A percentile compares a stretch with the other conserved stretches of the same genome.
phyloP scores from a whole-genome alignment of 1,140 invertebrate species.

The Drosophila nasuta region DNA sequence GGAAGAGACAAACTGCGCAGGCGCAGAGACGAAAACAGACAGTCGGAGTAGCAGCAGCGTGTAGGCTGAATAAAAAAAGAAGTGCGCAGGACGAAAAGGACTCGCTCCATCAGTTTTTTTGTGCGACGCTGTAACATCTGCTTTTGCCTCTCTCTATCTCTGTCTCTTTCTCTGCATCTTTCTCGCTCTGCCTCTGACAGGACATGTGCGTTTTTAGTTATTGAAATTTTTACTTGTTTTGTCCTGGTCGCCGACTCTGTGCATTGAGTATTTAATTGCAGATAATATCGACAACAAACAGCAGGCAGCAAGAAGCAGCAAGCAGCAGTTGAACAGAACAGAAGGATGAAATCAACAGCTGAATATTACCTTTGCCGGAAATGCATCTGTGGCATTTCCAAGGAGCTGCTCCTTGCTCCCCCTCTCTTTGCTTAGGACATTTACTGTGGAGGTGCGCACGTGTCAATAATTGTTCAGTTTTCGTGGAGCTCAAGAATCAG shows the following conservation, averaged over 20 bases:
- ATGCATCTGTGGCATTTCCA: slow-evolving; percentile 60
- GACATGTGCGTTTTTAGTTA: slow-evolving; percentile 83
- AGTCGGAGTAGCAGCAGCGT: slow-evolving; percentile 30
- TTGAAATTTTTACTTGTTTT: slow-evolving; percentile 83
- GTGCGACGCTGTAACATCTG: slow-evolving; percentile 62
- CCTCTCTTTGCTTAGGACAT: slow-evolving; percentile 25
- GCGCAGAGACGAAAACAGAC: slow-evolving; percentile 2
- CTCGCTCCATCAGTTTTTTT: slow-evolving; percentile 75
- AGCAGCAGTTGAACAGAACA: background rate
- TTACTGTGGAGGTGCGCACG: slow-evolving; percentile 65
- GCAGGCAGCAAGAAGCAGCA: slow-evolving; percentile 38
- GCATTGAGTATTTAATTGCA: slow-evolving; percentile 83
- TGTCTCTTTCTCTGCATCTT: slow-evolving; percentile 14
- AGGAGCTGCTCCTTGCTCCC: background rate
- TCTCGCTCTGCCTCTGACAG: slow-evolving; percentile 22
- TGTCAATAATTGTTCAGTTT: slow-evolving; percentile 75
- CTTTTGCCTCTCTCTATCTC: slow-evolving; percentile 22
- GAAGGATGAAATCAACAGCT: slow-evolving; percentile 63
- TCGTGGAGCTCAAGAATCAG: slow-evolving; percentile 60
- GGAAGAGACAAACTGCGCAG: slow-evolving; percentile 31
- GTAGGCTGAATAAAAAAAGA: slow-evolving; percentile 39
- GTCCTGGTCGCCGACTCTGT: slow-evolving; percentile 58
- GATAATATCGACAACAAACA: slow-evolving; percentile 81
- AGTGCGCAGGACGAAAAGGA: slow-evolving; percentile 38
- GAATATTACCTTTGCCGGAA: slow-evolving; percentile 59